Evolutionary conservation across 2,113 vertebrate genomes (phyloP).

Genomic region (Hemiscyllium ocellatum): DNA sequence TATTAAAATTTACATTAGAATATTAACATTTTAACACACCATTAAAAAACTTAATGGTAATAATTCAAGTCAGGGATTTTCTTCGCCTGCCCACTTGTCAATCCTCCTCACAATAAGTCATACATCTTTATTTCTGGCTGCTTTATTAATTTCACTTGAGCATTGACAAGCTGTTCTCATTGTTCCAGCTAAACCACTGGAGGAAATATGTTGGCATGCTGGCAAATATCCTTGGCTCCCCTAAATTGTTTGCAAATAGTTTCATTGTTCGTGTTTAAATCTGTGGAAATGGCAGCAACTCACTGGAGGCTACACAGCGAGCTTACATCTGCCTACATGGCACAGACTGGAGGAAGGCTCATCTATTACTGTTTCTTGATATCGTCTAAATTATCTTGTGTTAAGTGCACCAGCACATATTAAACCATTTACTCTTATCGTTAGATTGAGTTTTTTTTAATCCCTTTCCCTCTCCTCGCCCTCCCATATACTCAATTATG

Average conservation of each 20-base stretch:
- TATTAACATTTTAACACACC: not conserved
- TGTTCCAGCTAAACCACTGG: slow-evolving; percentile 46
- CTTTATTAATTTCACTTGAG: slow-evolving; percentile 50
- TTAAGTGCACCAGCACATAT: not conserved
- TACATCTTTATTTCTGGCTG: slow-evolving; percentile 41
- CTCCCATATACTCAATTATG: not conserved
- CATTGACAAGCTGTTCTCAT: slow-evolving; percentile 52
- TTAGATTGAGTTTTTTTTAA: not conserved
- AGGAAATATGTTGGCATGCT: slow-evolving; percentile 42
- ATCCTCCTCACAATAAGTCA: slow-evolving; percentile 18
- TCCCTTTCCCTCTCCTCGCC: not conserved
- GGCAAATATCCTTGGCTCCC: slow-evolving; percentile 47
- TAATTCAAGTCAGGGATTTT: not conserved
- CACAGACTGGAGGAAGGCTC: slow-evolving; percentile 24
- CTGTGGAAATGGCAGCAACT: slow-evolving; percentile 44
- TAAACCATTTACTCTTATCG: slow-evolving; percentile 23
- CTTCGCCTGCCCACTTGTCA: slow-evolving; percentile 6
- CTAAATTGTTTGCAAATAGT: slow-evolving; percentile 44
- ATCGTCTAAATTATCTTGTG: not conserved
- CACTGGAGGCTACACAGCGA: slow-evolving; percentile 29
- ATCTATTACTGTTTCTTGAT: not conserved
- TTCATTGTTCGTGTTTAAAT: slow-evolving; percentile 50
- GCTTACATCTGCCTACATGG: slow-evolving; percentile 42
- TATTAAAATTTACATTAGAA: not conserved
- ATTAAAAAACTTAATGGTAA: not conserved